Evolutionary conservation across 2,113 vertebrate species (phyloP), one percentile per base, ranked within the genome.

Genomic region (Variabilichromis moorii): DNA sequence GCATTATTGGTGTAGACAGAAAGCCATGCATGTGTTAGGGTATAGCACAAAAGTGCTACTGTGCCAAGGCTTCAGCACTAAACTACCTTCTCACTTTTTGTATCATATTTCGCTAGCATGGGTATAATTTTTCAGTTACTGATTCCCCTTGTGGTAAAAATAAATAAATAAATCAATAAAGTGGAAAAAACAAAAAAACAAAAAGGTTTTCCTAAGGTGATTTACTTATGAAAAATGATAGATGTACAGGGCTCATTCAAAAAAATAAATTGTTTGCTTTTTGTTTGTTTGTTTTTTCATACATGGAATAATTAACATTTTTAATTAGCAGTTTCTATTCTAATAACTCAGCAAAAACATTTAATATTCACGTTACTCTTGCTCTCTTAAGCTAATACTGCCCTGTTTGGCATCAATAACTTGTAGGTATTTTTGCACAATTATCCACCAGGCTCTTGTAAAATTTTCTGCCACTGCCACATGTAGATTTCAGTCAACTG

Each of bases 381-480:
- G 16, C 24, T 31, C 7, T 78, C 7, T 78, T 12, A 31, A n/a
- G 73, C 17, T 33, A 31, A 50, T n/a, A n/a, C 73, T 78, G 73
- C 73, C 45, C 45, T 78, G 28, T 50, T 78, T 78, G 47, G 45
- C 26, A 50, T 47, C 71, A 50, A n/a, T 78, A 50, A 78, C 42
- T 31, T 78, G 16, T 31, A 51, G 26, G 73, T 50, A 31, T 51
- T 51, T 78, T 78, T 78, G 45, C 17, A 51, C 47, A 33, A 51
- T 6, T 73, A 26, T 73, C 28, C 17, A 33, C 16, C 73, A 78
- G 42, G 26, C 24, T 78, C 7, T 51, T 78, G 73, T 51, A 78
- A 50, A 13, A 9, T 2, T 13, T 51, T 78, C 45, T 51, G 28
- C 45, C 71, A 78, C 26, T 50, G 13, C 9, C 26, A 13, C 73